Base-by-base conservation (phyloP, 2,797 vertebrate genomes). In the Malacoctenus gilli region DNA sequence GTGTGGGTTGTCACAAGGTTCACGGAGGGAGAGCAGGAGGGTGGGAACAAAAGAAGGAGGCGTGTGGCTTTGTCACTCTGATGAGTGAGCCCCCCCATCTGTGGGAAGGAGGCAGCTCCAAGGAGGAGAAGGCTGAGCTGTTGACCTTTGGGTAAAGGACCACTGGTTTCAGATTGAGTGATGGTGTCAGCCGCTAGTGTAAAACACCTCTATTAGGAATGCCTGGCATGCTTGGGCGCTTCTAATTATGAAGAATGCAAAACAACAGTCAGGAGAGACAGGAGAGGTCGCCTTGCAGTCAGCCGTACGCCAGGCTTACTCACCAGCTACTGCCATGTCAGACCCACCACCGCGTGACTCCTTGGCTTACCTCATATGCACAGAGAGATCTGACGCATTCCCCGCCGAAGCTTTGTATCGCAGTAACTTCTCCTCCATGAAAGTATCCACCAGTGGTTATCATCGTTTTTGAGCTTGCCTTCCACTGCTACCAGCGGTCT, bases 181-280 rank as follows among this genome's bases (percentile, higher is more conserved):
- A 84, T 86, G 76, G 80, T 83, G 86, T 89, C 85, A 84, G 77
- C 77, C 69, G 74, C 59, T 37, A 65, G 82, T 85, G 87, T 89
- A 84, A 85, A 88, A 87, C 86, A 84, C 84, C 87, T 90, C 83
- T 79, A 85, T 90, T 91, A 84, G 72, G 69, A 82, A 83, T 84
- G 76, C 73, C 69, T 66, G 53, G 69, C 81, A 87, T 87, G 86
- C 88, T 83, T 62, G 64, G 65, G 69, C 42, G 63, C 85, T 82
- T 85, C 72, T 89, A 85, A 89, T 90, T 83, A 87, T 72, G 58
- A 89, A 85, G 85, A 87, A 91, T 91, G 81, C 84, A 89, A 90
- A 91, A 91, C 87, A 91, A 86, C 62, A 68, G 78, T 75, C 62
- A 66, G 66, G 77, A 70, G 74, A 79, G 69, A 76, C 55, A 53